These are phyloP conservation scores for Sebastes elongatus DNA, from an alignment of 2,797 vertebrate species.

Conservation along the genomic window DNA sequence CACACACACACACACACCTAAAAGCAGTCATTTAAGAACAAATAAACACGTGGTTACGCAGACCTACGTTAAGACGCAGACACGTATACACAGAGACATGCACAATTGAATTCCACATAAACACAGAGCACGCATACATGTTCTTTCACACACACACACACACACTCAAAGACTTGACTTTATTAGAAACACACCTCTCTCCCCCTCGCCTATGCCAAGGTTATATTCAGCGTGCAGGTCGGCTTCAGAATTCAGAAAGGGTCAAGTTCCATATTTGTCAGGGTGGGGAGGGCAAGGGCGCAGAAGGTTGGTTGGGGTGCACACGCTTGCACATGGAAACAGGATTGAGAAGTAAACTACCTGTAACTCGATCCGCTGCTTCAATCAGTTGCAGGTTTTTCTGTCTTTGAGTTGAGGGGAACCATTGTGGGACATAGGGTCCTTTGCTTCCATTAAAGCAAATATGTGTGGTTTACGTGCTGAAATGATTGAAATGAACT, in stretches of 20 bases:
- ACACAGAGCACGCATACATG: conserved; percentile 26
- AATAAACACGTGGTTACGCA: conserved; percentile 49
- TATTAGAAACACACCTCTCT: conserved; percentile 72
- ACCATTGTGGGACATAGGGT: neutral
- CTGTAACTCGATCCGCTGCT: conserved; percentile 63
- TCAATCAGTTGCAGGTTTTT: conserved; percentile 77
- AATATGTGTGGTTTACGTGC: neutral
- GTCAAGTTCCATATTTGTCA: conserved; percentile 73
- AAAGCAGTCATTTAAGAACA: conserved; percentile 44
- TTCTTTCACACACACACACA: neutral
- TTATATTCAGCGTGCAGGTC: conserved; percentile 59
- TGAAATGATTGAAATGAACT: neutral
- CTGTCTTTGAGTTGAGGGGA: conserved; percentile 1
- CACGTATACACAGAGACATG: conserved; percentile 19
- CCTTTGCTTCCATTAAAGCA: neutral
- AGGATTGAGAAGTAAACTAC: conserved; percentile 64
- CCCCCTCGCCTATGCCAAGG: conserved; percentile 48
- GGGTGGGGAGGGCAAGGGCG: conserved; percentile 47
- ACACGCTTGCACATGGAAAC: conserved; percentile 53
- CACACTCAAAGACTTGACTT: conserved; percentile 44
- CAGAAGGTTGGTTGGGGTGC: conserved; percentile 48
- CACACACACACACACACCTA: neutral
- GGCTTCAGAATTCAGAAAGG: conserved; percentile 61
- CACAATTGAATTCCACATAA: conserved; percentile 50
- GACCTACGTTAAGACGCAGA: conserved; percentile 1